A percentile compares a stretch with the other conserved stretches of the same genome.
Evolutionary conservation across 1,140 invertebrate genomes (phyloP).

Genomic region (Drosophila oshimai): DNA sequence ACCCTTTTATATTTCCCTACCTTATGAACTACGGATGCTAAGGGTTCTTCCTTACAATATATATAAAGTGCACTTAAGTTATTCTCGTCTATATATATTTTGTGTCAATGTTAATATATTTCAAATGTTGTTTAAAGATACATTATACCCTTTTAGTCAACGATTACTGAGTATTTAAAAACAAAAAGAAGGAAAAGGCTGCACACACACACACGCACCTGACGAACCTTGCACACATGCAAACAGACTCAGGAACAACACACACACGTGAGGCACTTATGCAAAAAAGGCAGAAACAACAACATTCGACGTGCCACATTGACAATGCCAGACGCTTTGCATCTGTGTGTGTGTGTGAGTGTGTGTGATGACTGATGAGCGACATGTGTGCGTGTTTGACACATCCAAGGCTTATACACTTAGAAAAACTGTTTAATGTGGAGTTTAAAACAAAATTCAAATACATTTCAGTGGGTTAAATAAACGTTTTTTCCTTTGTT

Average conservation of each 20-base stretch:
- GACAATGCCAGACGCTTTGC: conserved; percentile 68
- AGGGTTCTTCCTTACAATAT: too few relatives aligned
- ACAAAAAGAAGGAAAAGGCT: conserved; percentile 1
- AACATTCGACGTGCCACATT: conserved; percentile 76
- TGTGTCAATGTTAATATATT: too few relatives aligned
- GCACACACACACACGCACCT: conserved; percentile 31
- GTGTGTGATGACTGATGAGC: conserved; percentile 67
- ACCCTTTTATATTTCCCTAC: too few relatives aligned
- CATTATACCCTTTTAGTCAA: background rate
- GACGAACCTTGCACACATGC: conserved; percentile 22
- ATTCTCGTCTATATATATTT: too few relatives aligned
- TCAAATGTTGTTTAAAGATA: background rate
- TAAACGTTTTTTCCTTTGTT: too few relatives aligned
- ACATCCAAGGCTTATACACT: conserved; percentile 2
- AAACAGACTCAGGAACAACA: too few relatives aligned
- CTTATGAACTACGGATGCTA: too few relatives aligned
- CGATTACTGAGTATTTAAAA: background rate
- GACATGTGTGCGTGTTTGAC: conserved; percentile 55
- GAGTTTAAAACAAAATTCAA: too few relatives aligned
- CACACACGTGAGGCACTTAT: conserved; percentile 66
- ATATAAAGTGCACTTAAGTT: too few relatives aligned
- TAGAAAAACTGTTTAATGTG: background rate
- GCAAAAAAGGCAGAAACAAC: conserved; percentile 78
- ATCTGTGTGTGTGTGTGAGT: conserved; percentile 8
- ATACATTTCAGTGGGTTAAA: too few relatives aligned